Evolutionary conservation across 2,113 vertebrate species (phyloP).

Genomic region (Prionailurus viverrinus): DNA sequence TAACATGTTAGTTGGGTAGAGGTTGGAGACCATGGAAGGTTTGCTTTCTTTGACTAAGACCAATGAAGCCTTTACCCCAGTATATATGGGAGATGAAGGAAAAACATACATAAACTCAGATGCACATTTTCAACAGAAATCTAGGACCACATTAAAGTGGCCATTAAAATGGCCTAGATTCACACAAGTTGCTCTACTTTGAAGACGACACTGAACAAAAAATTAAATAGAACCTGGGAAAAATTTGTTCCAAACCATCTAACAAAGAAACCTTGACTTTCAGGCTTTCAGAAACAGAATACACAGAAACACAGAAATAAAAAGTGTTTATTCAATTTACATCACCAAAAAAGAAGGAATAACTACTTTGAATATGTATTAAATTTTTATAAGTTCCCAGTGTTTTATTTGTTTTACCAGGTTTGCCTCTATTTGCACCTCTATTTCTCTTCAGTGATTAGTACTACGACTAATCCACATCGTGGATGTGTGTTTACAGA

Average conservation of each 20-base stretch:
- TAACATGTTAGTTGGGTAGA: not conserved
- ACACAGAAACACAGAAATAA: too few species aligned
- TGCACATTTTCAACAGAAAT: constrained; percentile 19
- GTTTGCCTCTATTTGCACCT: not conserved
- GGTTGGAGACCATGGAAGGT: not conserved
- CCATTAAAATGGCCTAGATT: not conserved
- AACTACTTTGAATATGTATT: not conserved
- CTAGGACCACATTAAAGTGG: not conserved
- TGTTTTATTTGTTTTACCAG: not conserved
- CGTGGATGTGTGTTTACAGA: not conserved
- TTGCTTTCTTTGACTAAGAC: not conserved
- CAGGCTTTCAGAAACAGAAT: not conserved
- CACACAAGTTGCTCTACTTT: not conserved
- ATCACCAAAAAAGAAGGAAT: not conserved
- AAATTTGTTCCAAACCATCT: not conserved
- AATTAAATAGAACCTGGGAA: not conserved
- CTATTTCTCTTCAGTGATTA: not conserved
- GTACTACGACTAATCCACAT: not conserved
- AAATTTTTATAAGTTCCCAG: not conserved
- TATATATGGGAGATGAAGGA: not conserved
- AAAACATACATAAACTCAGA: not conserved
- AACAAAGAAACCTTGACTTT: not conserved
- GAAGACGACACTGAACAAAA: not conserved
- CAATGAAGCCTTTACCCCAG: not conserved
- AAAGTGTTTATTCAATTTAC: not conserved